phyloP scores from a whole-genome alignment of 2,888 invertebrate genomes.

The Polydrusus cervinus region DNA sequence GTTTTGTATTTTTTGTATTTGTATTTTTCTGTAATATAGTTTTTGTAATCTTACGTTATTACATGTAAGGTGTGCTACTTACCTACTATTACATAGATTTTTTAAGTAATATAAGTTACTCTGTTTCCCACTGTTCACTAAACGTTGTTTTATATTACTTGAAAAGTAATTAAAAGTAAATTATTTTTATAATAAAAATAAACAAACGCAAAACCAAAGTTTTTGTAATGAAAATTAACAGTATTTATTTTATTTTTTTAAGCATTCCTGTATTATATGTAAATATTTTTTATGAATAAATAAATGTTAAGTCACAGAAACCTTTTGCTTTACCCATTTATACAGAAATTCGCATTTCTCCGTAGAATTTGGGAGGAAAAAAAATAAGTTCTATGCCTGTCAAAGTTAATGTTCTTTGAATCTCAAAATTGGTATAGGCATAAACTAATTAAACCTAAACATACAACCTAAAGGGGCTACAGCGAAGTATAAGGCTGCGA shows the following conservation, averaged over 20 bases:
- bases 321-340: no score
- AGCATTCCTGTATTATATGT: constrained; percentile 52
- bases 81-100: constrained; percentile 28
- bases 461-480: no score
- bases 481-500: no score
- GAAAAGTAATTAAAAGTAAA: constrained; percentile 48
- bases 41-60: constrained; percentile 39
- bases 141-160: constrained; percentile 45
- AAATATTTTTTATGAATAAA: constrained; percentile 51
- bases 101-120: constrained; percentile 43
- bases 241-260: constrained; percentile 57
- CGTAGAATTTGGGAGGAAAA: no score
- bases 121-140: constrained; percentile 16
- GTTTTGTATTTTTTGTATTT: constrained; percentile 60
- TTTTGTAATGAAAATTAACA: constrained; percentile 55
- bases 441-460: no score
- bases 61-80: constrained; percentile 51
- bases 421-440: no score
- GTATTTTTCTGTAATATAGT: constrained; percentile 51
- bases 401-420: no score
- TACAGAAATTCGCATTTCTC: no score
- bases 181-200: constrained; percentile 53
- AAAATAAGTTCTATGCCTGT: no score
- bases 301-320: constrained; percentile 47
- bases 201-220: constrained; percentile 54